Conservation (phyloP, 2,888 invertebrate genomes). For the Siphlonurus alternatus region DNA sequence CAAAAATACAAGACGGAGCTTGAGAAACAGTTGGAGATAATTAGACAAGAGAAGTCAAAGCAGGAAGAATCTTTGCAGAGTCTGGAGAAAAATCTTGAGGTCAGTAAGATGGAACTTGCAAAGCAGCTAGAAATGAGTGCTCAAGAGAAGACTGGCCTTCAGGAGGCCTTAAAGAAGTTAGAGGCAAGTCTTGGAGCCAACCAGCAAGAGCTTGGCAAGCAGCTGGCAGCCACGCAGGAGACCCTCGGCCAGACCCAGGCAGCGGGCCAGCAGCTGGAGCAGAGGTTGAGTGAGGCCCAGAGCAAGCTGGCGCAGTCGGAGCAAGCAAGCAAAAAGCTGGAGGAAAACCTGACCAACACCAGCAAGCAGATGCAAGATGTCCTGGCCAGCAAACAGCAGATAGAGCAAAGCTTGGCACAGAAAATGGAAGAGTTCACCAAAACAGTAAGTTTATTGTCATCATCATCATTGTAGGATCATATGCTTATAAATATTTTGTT, state of each 20-base stretch:
- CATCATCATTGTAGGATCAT: no score
- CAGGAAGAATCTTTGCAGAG: neutral
- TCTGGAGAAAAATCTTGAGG: neutral
- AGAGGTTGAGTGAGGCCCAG: no score
- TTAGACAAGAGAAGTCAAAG: neutral
- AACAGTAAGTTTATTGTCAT: neutral
- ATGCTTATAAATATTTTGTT: no score
- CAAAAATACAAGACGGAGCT: constrained; percentile 7
- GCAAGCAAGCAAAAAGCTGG: neutral
- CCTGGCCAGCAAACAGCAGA: neutral
- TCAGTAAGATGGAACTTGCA: neutral
- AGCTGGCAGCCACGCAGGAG: constrained; percentile 13
- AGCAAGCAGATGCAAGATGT: neutral
- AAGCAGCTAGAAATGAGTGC: neutral
- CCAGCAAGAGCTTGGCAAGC: constrained; percentile 11
- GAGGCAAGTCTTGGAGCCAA: constrained; percentile 2
- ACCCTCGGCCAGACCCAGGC: constrained; percentile 8
- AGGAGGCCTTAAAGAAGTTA: neutral
- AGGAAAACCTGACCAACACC: neutral
- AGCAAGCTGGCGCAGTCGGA: neutral
- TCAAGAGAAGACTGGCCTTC: neutral
- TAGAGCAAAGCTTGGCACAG: neutral
- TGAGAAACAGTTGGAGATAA: constrained; percentile 6
- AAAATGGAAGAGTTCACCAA: neutral
- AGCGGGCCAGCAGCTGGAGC: constrained; percentile 11